These are phyloP conservation scores for Hydractinia symbiolongicarpus DNA, from an alignment of 30 jellyfish, hydroid and myxozoan species.

Conservation along the genomic window DNA sequence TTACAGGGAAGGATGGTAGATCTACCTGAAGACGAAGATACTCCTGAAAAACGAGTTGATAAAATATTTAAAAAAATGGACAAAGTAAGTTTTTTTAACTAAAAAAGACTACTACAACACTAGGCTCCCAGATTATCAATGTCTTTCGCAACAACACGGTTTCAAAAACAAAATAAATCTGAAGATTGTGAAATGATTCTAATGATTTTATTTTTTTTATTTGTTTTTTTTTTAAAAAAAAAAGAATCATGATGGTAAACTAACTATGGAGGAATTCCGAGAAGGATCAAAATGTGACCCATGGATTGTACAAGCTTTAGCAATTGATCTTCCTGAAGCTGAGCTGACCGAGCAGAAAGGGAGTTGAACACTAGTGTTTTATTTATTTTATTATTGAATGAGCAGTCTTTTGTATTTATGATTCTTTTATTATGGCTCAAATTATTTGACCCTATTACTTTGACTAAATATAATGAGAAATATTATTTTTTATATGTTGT, in stretches of 20 bases:
- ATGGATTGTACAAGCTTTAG: constrained; percentile 96
- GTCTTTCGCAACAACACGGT: neutral
- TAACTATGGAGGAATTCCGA: constrained; percentile 94
- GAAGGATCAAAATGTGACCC: constrained; percentile 98
- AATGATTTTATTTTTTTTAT: neutral
- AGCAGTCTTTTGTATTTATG: too few relatives aligned
- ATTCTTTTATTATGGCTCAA: too few relatives aligned
- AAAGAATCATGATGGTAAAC: constrained; percentile 81
- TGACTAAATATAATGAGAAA: too few relatives aligned
- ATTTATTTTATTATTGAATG: too few relatives aligned
- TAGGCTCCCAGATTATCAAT: neutral
- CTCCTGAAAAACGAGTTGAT: constrained; percentile 97
- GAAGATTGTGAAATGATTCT: neutral
- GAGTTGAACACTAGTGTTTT: too few relatives aligned
- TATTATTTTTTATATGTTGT: too few relatives aligned
- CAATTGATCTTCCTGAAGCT: constrained; percentile 88
- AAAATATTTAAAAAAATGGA: constrained; percentile 92
- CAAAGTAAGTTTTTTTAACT: constrained; percentile 42
- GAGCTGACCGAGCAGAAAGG: constrained; percentile 40
- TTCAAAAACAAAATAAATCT: neutral
- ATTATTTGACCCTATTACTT: too few relatives aligned
- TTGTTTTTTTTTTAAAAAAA: constrained; percentile 1
- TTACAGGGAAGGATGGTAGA: constrained; percentile 96
- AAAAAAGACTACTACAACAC: neutral
- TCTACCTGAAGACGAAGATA: constrained; percentile 93